These are phyloP conservation scores for Oxygymnocypris stewartii DNA, from an alignment of 2,113 vertebrate species.

Conservation along the genomic window DNA sequence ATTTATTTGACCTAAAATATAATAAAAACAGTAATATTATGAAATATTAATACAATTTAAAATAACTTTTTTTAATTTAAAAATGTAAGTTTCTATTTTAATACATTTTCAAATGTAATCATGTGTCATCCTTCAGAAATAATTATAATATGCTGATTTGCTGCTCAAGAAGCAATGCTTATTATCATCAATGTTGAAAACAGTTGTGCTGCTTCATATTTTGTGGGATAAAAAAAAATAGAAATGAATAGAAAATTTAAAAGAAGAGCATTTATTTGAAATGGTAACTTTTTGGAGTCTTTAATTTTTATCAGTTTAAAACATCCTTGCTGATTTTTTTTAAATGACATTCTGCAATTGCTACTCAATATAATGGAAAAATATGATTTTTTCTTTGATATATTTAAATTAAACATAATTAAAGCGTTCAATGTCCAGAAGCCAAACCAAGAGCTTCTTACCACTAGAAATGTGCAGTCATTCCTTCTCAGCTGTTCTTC, in stretches of 20 bases:
- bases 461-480: slow-evolving; percentile 49
- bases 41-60: neutral
- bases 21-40: neutral
- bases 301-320: neutral
- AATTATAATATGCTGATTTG: neutral
- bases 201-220: neutral
- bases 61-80: no score
- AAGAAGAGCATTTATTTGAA: neutral
- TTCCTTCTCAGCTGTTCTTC: slow-evolving; percentile 42
- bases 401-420: neutral
- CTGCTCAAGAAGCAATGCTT: neutral
- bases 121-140: neutral
- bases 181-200: neutral
- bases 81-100: neutral
- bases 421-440: neutral
- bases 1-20: neutral
- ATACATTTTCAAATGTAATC: neutral
- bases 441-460: slow-evolving; percentile 3
- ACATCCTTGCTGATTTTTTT: neutral
- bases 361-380: neutral
- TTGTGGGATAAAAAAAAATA: no score
- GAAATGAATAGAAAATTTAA: neutral
- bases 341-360: neutral
- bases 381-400: neutral
- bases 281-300: neutral